phyloP scores from a whole-genome alignment of 2,797 vertebrate genomes.

The Helicolenus hilgendorfi region DNA sequence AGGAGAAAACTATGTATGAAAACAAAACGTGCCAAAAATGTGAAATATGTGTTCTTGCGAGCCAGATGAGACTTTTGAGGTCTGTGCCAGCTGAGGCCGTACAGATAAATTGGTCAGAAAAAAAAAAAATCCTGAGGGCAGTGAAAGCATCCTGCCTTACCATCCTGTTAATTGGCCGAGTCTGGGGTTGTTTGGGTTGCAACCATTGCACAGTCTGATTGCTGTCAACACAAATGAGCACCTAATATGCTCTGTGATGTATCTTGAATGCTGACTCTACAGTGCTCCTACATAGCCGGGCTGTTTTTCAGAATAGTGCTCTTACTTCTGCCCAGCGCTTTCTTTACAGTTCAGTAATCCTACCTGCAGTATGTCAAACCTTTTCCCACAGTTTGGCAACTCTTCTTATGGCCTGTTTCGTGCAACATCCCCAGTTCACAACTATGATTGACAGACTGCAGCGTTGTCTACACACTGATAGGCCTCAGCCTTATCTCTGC shows the following conservation, averaged over 20 bases:
- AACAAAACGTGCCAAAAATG: conserved; percentile 7
- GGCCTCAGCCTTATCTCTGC: conserved; percentile 20
- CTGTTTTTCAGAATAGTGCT: conserved; percentile 15
- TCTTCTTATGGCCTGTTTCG: conserved; percentile 22
- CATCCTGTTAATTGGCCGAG: conserved; percentile 57
- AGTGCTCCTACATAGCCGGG: not conserved
- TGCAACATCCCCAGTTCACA: conserved; percentile 16
- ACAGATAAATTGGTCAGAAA: conserved; percentile 20
- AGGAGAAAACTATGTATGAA: not conserved
- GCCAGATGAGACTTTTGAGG: not conserved
- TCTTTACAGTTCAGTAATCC: conserved; percentile 29
- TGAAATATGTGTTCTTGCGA: not conserved
- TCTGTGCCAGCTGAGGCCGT: conserved; percentile 11
- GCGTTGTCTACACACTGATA: conserved; percentile 36
- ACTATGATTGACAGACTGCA: conserved; percentile 54
- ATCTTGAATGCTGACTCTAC: conserved; percentile 14
- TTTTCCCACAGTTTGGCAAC: conserved; percentile 11
- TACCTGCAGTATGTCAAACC: conserved; percentile 1
- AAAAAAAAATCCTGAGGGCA: conserved; percentile 31
- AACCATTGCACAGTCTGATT: conserved; percentile 39
- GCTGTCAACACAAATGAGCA: conserved; percentile 71
- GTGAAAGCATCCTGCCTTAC: conserved; percentile 43
- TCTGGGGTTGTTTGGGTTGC: conserved; percentile 38
- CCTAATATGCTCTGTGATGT: conserved; percentile 49
- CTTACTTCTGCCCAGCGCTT: not conserved